phyloP scores from a whole-genome alignment of 1,140 invertebrate genomes.

The Lasaia peninsularis region DNA sequence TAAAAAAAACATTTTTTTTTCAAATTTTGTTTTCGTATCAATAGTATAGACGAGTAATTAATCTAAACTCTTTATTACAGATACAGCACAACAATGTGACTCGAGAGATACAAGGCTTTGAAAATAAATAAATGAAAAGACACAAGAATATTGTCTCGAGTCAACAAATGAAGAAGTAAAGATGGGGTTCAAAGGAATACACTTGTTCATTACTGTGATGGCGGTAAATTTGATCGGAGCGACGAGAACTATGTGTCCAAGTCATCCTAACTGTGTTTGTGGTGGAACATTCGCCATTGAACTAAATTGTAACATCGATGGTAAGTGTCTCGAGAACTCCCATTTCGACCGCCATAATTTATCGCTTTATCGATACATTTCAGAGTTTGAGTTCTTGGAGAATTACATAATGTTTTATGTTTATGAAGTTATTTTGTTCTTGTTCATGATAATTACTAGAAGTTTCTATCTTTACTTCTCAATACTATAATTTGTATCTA shows the following conservation, averaged over 20 bases:
- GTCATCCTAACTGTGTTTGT: conserved; percentile 70
- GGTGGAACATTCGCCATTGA: conserved; percentile 63
- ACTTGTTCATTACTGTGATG: conserved; percentile 45
- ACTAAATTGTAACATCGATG: conserved; percentile 70
- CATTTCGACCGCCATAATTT: not conserved
- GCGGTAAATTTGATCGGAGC: conserved; percentile 57
- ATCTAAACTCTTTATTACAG: not conserved
- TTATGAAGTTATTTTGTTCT: not conserved
- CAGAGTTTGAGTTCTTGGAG: not conserved
- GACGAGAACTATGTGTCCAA: conserved; percentile 53
- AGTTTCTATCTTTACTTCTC: no score
- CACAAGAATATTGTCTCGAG: not conserved
- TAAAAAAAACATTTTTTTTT: not conserved
- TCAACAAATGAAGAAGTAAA: conserved; percentile 25
- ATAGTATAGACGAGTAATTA: no score
- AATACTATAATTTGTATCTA: no score
- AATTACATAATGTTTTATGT: not conserved
- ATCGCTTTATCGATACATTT: not conserved
- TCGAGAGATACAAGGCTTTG: not conserved
- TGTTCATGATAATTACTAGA: no score
- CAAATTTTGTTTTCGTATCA: no score
- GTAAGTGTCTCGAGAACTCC: conserved; percentile 48
- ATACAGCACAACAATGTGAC: not conserved
- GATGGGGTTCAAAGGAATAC: conserved; percentile 52
- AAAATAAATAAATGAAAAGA: conserved; percentile 28